Evolutionary conservation across 2,113 vertebrate genomes (phyloP).

Genomic region (Channa argus): DNA sequence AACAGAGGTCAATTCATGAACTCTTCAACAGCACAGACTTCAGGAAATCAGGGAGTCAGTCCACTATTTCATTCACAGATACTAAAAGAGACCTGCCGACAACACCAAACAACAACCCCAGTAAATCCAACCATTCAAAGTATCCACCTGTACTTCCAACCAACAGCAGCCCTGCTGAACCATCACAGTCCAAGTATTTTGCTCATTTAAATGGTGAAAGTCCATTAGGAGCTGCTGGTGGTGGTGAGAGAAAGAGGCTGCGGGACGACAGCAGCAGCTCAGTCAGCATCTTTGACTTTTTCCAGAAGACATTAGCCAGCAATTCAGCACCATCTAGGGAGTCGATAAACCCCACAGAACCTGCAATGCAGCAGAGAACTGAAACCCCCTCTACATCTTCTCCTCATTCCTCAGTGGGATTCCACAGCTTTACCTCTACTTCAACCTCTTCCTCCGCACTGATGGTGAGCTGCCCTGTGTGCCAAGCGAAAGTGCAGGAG

Average conservation of each 20-base stretch:
- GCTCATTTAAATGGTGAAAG: neutral
- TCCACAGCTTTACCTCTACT: neutral
- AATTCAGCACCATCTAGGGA: slow-evolving; percentile 16
- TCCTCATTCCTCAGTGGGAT: slow-evolving; percentile 9
- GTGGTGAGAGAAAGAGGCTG: slow-evolving; percentile 69
- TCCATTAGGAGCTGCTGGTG: neutral
- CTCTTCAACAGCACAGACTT: slow-evolving; percentile 58
- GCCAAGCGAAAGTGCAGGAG: slow-evolving; percentile 83
- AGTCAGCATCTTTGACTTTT: slow-evolving; percentile 70
- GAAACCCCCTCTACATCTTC: slow-evolving; percentile 3
- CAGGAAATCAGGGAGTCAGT: slow-evolving; percentile 3
- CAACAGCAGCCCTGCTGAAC: slow-evolving; percentile 23
- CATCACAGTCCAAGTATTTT: slow-evolving; percentile 52
- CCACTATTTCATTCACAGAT: slow-evolving; percentile 18
- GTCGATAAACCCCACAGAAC: neutral
- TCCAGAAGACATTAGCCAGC: slow-evolving; percentile 55
- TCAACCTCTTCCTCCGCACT: slow-evolving; percentile 20
- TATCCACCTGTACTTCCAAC: slow-evolving; percentile 1
- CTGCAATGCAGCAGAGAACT: slow-evolving; percentile 33
- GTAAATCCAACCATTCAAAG: slow-evolving; percentile 1
- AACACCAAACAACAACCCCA: neutral
- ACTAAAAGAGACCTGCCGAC: neutral
- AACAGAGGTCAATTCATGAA: slow-evolving; percentile 71
- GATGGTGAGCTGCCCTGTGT: slow-evolving; percentile 90
- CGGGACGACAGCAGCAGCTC: slow-evolving; percentile 58